Conservation (phyloP, 1,140 invertebrate genomes). For the Trichonephila inaurata region DNA sequence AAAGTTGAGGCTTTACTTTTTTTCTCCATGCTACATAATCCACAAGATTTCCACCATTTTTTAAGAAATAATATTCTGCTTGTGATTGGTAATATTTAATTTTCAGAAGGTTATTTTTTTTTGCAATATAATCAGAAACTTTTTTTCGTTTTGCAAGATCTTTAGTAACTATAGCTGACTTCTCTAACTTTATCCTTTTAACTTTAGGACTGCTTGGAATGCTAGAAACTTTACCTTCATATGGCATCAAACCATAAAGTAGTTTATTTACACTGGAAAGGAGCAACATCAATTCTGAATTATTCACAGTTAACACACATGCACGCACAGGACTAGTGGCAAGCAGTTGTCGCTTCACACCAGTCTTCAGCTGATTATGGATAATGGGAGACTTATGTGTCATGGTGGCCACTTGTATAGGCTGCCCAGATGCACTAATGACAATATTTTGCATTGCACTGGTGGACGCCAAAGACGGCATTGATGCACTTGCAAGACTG, state of each 20-base stretch:
- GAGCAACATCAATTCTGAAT: conserved; percentile 6
- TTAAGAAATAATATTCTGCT: conserved; percentile 91
- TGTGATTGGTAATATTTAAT: conserved; percentile 89
- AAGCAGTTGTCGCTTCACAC: conserved; percentile 41
- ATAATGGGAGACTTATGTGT: conserved; percentile 10
- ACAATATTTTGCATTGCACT: conserved; percentile 51
- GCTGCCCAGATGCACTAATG: conserved; percentile 10
- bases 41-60: conserved; percentile 92
- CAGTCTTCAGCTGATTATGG: conserved; percentile 16
- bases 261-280: conserved; percentile 60
- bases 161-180: conserved; percentile 79
- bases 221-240: conserved; percentile 52
- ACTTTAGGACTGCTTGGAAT: conserved; percentile 72
- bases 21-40: conserved; percentile 92
- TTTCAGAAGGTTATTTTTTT: conserved; percentile 78
- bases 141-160: conserved; percentile 79
- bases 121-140: conserved; percentile 79
- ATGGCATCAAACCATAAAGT: conserved; percentile 35
- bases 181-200: conserved; percentile 81
- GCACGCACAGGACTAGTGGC: conserved; percentile 8
- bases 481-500: conserved; percentile 64
- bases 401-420: conserved; percentile 21
- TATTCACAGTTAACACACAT: conserved; percentile 34
- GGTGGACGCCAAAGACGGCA: background rate
- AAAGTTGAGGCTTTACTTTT: conserved; percentile 87